Percentiles rank a stretch among this genome's conserved stretches.
Evolutionary conservation across 2,797 vertebrate genomes (phyloP).

Genomic region (Parauchenoglanis ngamensis): DNA sequence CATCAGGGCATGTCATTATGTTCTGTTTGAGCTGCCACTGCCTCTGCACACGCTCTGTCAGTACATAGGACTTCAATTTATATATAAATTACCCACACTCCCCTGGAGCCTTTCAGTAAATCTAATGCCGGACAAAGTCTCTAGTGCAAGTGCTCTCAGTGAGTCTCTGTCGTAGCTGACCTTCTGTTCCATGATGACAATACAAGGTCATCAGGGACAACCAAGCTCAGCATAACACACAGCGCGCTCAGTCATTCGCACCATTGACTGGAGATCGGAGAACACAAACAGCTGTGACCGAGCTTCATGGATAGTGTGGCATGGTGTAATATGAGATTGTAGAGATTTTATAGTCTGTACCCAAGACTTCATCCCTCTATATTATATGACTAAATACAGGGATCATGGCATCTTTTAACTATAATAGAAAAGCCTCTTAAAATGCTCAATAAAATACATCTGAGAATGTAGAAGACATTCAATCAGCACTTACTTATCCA

Average conservation of each 20-base stretch:
- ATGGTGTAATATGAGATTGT: background rate
- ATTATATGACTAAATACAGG: conserved; percentile 1
- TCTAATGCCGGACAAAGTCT: conserved; percentile 61
- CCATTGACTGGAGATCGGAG: background rate
- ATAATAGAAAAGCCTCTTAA: no score
- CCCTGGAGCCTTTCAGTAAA: conserved; percentile 61
- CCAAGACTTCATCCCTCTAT: background rate
- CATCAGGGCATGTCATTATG: conserved; percentile 59
- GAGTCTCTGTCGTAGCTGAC: conserved; percentile 41
- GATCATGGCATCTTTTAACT: background rate
- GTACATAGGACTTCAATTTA: conserved; percentile 52
- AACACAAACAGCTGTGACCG: background rate
- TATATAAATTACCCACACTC: conserved; percentile 65
- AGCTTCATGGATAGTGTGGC: background rate
- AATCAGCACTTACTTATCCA: background rate
- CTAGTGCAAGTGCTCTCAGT: conserved; percentile 33
- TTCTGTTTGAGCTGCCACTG: conserved; percentile 51
- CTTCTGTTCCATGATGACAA: conserved; percentile 50
- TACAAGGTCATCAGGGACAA: conserved; percentile 58
- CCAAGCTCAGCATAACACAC: conserved; percentile 22
- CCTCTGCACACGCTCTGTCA: conserved; percentile 25
- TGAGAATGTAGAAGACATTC: background rate
- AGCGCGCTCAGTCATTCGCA: conserved; percentile 13
- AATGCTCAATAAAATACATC: background rate
- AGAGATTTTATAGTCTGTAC: background rate